Percentiles rank a stretch among this genome's conserved stretches.
phyloP scores from a whole-genome alignment of 2,113 vertebrate genomes.

The Prochilodus magdalenae region DNA sequence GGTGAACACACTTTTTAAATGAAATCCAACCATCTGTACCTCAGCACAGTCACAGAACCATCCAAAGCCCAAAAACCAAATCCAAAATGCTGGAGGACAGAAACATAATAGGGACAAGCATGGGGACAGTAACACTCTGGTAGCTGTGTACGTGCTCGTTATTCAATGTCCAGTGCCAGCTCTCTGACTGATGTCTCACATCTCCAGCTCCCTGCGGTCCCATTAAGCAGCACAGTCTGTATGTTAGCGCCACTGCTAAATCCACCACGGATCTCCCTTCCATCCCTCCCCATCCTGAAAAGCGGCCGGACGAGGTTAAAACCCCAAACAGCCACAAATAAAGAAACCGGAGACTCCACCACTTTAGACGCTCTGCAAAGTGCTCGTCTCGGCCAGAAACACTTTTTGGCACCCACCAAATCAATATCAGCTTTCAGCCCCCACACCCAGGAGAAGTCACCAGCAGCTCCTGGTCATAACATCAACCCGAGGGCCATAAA shows the following conservation, averaged over 20 bases:
- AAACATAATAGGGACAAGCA: neutral
- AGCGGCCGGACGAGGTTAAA: conserved; percentile 37
- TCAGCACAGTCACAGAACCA: neutral
- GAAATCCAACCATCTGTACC: neutral
- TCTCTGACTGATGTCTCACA: conserved; percentile 73
- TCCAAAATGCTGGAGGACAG: neutral
- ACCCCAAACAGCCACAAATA: conserved; percentile 44
- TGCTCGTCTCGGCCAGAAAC: conserved; percentile 61
- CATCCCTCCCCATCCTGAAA: conserved; percentile 19
- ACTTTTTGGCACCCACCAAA: conserved; percentile 72
- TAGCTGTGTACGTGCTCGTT: conserved; percentile 59
- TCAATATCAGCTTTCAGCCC: conserved; percentile 65
- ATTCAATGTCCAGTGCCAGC: conserved; percentile 70
- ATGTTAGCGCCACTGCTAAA: conserved; percentile 30
- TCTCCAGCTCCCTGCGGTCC: conserved; percentile 70
- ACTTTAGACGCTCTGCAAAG: conserved; percentile 62
- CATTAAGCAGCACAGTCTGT: conserved; percentile 74
- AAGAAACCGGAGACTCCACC: conserved; percentile 58
- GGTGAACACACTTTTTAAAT: neutral
- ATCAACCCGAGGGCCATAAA: conserved; percentile 61
- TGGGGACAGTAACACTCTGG: conserved; percentile 14
- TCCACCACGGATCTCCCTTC: conserved; percentile 10
- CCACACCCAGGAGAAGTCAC: conserved; percentile 39
- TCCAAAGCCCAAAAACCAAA: neutral
- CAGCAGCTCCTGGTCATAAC: conserved; percentile 60